Base-by-base conservation (phyloP, 2,113 vertebrate genomes). In the Macroglossus sobrinus region DNA sequence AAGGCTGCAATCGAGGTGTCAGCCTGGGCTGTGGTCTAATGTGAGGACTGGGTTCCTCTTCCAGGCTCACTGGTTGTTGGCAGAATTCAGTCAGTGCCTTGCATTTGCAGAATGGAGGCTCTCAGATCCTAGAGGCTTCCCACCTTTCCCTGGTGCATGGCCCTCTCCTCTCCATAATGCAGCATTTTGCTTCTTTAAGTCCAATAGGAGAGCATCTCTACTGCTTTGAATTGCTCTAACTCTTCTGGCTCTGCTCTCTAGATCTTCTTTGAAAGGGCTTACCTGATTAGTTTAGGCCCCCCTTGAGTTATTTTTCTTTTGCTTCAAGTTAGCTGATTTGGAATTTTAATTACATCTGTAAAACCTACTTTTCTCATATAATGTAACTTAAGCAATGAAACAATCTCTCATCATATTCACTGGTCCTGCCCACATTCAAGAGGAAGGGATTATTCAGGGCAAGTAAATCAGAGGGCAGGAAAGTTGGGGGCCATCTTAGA, bases 291-390 rank as follows among this genome's bases (percentile, higher is more conserved):
- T 68, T 61, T 59, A 93, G 66, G 43, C 43, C 13, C 26, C 82
- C 35, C 84, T 84, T 64, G 18, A 45, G 75, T 43, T 47, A 55
- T 38, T 45, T 89, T 68, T 50, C 66, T 66, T 95, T 55, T 59
- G 38, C 76, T 91, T 84, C 43, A 89, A 26, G 50, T 84, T 35
- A 91, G 79, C 63, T 61, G 26, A 87, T 18, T 40, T 76, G 47
- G n/a, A 86, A 89, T 81, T 95, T 93, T 82, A 96, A 92, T 76
- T 84, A 66, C 7, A 92, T 59, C 26, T 94, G 21, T 16, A 95
- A 89, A 96, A 71, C 43, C 16, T 33, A 82, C 24, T 7, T 55
- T 61, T 63, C n/a, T 21, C 18, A 71, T 28, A 79, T 50, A 76
- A 76, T 76, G 16, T 59, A 89, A 95, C 9, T 35, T 50, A 63